Conservation (phyloP, 2,113 vertebrate genomes). For the Sorex fumeus region DNA sequence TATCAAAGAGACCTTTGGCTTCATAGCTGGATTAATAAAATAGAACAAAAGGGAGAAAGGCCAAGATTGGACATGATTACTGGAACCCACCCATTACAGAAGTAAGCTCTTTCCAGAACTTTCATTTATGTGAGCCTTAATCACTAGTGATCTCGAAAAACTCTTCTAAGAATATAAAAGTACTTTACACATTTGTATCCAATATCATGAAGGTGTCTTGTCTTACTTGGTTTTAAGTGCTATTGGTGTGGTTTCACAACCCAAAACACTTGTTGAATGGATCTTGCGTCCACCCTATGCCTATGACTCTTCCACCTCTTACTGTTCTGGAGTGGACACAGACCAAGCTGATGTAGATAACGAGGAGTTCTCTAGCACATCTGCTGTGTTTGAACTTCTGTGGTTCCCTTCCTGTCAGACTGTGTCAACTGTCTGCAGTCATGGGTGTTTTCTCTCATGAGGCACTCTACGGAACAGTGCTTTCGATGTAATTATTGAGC, state of each 20-base stretch:
- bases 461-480: background rate
- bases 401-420: background rate
- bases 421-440: background rate
- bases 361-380: background rate
- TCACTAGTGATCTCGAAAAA: background rate
- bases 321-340: no score
- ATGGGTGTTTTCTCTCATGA: no score
- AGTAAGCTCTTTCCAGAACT: background rate
- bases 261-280: background rate
- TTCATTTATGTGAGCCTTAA: background rate
- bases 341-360: background rate
- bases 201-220: background rate
- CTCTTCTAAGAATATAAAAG: background rate
- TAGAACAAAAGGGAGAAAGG: background rate
- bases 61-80: background rate
- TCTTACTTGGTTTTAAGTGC: background rate
- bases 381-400: background rate
- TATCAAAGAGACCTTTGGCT: background rate
- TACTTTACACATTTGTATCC: background rate
- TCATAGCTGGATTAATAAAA: background rate
- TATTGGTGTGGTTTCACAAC: background rate
- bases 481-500: background rate
- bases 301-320: background rate
- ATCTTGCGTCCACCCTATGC: background rate
- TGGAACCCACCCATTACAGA: background rate